Evolutionary conservation across 2,113 vertebrate species (phyloP), one percentile per base, ranked within the genome.

Genomic region (Chloropsis cyanopogon): DNA sequence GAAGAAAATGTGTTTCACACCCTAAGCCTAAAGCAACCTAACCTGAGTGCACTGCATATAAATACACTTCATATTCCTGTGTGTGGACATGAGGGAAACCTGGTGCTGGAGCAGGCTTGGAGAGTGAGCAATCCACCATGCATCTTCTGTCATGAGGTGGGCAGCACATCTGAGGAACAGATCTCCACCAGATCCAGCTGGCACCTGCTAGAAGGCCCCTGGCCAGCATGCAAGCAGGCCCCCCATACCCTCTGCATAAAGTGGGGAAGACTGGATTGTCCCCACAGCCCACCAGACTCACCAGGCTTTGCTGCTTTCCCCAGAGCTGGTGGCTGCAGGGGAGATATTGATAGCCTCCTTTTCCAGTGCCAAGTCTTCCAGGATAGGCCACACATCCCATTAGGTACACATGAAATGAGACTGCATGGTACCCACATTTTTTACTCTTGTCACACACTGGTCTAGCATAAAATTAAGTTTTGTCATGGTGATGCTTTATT

Each of bases 91-190:
- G 1, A 39, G 46, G 19, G 28, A 44, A 72, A 31, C 7, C 14
- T 4, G 2, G 25, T 25, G 24, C 46, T 69, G 72, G 7, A 69
- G 42, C 12, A 69, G 78, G 23, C 18, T 46, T 2, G 0, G 12
- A 49, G 10, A 52, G 14, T 0, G 2, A 64, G 46, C 3, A 20
- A 19, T 54, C 41, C 23, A 12, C n/a, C 18, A 22, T 2, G 0
- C 47, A 22, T n/a, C 21, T 64, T 39, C 17, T 3, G 0, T 23
- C 39, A n/a, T 16, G 19, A 63, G 23, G 61, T 0, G 2, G 19
- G 5, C 31, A 91, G 52, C 1, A 3, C 19, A 22, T 14, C n/a
- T 0, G 0, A 47, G 46, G 11, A 80, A 22, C 1, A 0, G 31
- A 77, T 7, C 26, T 76, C 29, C 49, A 60, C 4, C 11, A 52